Evolutionary conservation across 2,113 vertebrate genomes (phyloP).

Genomic region (Proterorhinus semilunaris): DNA sequence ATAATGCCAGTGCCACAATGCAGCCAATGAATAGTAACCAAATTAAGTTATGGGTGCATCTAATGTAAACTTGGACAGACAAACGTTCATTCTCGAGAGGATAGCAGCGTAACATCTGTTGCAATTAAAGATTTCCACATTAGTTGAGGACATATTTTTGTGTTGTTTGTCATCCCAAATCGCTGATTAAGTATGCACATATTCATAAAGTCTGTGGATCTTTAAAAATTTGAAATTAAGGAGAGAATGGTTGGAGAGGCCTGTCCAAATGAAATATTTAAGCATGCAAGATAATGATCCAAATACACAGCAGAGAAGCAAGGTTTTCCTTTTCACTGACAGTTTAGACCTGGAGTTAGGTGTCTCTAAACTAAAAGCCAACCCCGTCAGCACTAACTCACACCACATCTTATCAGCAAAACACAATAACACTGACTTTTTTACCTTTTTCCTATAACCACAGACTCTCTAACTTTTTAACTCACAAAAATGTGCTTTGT

Average conservation of each 20-base stretch:
- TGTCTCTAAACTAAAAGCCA: conserved; percentile 13
- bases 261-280: neutral
- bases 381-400: conserved; percentile 23
- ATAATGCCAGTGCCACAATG: too few species aligned
- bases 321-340: neutral
- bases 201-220: neutral
- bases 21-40: neutral
- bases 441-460: neutral
- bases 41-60: conserved; percentile 6
- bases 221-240: neutral
- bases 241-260: neutral
- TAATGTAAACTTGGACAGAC: conserved; percentile 7
- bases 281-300: neutral
- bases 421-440: conserved; percentile 3
- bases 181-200: conserved; percentile 10
- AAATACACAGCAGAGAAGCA: neutral
- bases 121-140: conserved; percentile 8
- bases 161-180: conserved; percentile 2
- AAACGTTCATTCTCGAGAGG: conserved; percentile 16
- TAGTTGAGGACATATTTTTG: neutral
- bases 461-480: conserved; percentile 11
- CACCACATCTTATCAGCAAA: conserved; percentile 14
- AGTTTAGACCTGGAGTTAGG: neutral
- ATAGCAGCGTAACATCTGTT: conserved; percentile 27
- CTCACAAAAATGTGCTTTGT: neutral